phyloP scores from a whole-genome alignment of 2,113 vertebrate species.

The Sorex fumeus region DNA sequence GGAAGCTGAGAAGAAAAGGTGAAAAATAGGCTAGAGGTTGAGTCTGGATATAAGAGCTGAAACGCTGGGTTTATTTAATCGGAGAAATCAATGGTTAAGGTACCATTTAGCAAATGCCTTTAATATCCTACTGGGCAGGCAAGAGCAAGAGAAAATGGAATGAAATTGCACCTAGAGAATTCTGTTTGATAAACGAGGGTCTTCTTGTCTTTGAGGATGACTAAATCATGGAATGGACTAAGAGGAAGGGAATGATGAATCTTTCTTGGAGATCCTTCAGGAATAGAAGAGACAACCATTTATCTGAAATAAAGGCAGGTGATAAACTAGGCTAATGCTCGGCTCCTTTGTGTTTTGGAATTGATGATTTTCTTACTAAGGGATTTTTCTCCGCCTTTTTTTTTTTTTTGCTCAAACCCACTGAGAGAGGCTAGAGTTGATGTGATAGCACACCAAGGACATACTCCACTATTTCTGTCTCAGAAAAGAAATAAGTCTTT shows the following conservation, averaged over 20 bases:
- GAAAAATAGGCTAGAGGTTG: conserved; percentile 47
- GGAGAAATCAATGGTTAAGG: background rate
- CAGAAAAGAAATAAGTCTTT: conserved; percentile 25
- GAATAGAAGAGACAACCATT: background rate
- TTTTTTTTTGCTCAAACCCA: background rate
- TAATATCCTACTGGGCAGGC: background rate
- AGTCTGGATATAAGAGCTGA: conserved; percentile 2
- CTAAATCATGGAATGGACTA: background rate
- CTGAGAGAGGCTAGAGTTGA: background rate
- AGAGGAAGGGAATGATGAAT: background rate
- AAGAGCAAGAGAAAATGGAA: conserved; percentile 23
- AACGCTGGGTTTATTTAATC: conserved; percentile 35
- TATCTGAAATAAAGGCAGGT: background rate
- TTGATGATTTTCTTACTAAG: background rate
- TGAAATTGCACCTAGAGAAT: background rate
- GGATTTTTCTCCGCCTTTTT: background rate
- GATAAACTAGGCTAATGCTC: background rate
- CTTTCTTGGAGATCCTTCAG: conserved; percentile 21
- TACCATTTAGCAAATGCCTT: conserved; percentile 17
- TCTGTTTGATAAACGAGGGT: conserved; percentile 10
- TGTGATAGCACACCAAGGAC: background rate
- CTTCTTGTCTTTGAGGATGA: conserved; percentile 16
- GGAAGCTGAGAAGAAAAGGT: background rate
- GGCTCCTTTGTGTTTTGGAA: background rate
- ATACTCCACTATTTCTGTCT: background rate